phyloP scores from a whole-genome alignment of 2,888 invertebrate genomes.

The Callinectes sapidus region DNA sequence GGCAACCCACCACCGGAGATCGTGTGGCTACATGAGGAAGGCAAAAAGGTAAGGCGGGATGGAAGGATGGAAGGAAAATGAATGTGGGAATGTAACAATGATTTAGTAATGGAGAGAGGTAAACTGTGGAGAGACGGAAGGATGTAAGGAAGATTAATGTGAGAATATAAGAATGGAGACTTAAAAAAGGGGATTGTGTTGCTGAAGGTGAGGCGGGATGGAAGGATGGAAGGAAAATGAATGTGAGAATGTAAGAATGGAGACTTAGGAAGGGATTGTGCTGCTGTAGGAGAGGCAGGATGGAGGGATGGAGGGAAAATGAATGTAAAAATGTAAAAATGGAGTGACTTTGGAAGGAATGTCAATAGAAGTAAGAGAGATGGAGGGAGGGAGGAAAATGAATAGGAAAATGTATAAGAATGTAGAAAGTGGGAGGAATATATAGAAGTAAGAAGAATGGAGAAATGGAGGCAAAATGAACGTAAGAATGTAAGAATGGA shows the following conservation, averaged over 20 bases:
- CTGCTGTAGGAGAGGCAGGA: too few species aligned
- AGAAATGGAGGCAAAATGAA: background rate
- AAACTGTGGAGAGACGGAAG: background rate
- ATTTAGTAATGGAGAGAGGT: too few species aligned
- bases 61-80: background rate
- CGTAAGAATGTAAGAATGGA: background rate
- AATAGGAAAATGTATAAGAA: too few species aligned
- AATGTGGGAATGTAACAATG: too few species aligned
- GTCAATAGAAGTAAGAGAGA: background rate
- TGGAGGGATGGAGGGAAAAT: background rate
- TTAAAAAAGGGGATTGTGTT: too few species aligned
- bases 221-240: background rate
- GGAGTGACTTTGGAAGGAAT: background rate
- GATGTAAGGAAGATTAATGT: background rate
- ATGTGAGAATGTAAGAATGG: background rate
- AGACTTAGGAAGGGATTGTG: background rate
- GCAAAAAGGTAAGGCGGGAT: constrained; percentile 65
- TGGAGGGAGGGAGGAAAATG: background rate
- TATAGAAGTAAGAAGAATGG: too few species aligned
- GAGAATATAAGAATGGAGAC: background rate
- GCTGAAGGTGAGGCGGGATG: too few species aligned
- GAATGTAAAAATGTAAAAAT: background rate
- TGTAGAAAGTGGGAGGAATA: too few species aligned
- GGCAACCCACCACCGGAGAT: constrained; percentile 72
- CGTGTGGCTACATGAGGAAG: constrained; percentile 70